A percentile compares a stretch with the other conserved stretches of the same genome.
These are phyloP conservation scores for Grallaria varia DNA, from an alignment of 2,113 vertebrate species.

Conservation along the genomic window DNA sequence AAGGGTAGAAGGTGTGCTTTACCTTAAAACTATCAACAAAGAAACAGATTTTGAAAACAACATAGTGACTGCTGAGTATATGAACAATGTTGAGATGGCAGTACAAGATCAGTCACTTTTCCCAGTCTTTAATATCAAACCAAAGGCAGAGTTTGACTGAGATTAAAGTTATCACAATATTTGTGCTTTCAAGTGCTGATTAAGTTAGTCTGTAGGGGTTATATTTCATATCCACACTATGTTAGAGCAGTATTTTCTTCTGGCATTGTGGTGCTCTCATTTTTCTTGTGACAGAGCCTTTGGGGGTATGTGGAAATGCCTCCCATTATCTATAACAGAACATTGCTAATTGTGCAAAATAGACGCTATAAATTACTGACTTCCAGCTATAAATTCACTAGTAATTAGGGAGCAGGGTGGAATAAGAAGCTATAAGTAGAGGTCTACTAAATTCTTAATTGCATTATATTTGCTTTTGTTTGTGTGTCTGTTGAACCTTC, in stretches of 20 bases:
- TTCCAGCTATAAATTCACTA: background rate
- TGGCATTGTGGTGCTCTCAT: background rate
- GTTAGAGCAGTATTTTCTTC: background rate
- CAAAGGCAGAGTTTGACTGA: background rate
- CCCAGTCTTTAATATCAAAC: slow-evolving; percentile 1
- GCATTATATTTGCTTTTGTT: background rate
- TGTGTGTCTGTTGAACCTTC: background rate
- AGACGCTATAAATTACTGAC: background rate
- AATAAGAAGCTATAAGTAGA: background rate
- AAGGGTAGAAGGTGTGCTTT: background rate
- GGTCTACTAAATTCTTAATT: background rate
- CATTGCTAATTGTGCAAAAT: background rate
- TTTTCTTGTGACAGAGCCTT: background rate
- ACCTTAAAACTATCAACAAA: slow-evolving; percentile 17
- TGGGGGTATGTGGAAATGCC: background rate
- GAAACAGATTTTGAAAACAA: slow-evolving; percentile 14
- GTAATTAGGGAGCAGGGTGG: background rate
- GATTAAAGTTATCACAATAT: background rate
- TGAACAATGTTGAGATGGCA: background rate
- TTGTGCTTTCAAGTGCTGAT: slow-evolving; percentile 23
- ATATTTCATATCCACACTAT: background rate
- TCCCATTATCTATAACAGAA: background rate
- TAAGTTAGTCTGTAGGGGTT: background rate
- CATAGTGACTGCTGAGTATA: background rate
- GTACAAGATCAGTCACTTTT: slow-evolving; percentile 9